These are phyloP conservation scores for Sebastes fasciatus DNA, from an alignment of 2,113 vertebrate genomes.

Conservation along the genomic window DNA sequence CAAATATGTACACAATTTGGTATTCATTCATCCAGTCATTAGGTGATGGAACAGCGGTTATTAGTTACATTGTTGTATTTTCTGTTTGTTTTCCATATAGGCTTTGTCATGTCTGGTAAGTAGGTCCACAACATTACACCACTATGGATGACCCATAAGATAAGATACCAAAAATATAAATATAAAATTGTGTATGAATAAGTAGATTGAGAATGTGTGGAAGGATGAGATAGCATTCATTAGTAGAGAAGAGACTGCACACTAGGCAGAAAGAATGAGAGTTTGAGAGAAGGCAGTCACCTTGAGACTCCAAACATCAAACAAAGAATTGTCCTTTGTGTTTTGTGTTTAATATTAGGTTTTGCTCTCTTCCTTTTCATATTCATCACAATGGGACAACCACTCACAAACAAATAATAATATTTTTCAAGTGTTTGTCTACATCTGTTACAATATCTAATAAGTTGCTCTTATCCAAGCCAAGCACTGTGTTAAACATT, in stretches of 20 bases:
- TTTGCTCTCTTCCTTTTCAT: background rate
- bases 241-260: slow-evolving; percentile 18
- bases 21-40: background rate
- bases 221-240: slow-evolving; percentile 15
- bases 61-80: background rate
- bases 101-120: too few relatives aligned
- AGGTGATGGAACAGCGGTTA: background rate
- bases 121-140: background rate
- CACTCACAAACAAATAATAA: background rate
- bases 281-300: slow-evolving; percentile 17
- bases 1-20: background rate
- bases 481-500: background rate
- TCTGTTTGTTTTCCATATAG: background rate
- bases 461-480: slow-evolving; percentile 8
- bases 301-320: slow-evolving; percentile 22
- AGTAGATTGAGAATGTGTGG: background rate
- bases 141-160: background rate
- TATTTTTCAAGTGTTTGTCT: slow-evolving; percentile 7
- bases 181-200: background rate
- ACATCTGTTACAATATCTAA: slow-evolving; percentile 5
- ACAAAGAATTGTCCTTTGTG: slow-evolving; percentile 5
- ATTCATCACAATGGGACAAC: background rate
- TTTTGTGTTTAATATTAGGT: slow-evolving; percentile 10
- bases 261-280: slow-evolving; percentile 1
- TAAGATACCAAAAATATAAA: background rate